Conservation (phyloP, 2,888 invertebrate genomes). For the Corythucha ciliata region DNA sequence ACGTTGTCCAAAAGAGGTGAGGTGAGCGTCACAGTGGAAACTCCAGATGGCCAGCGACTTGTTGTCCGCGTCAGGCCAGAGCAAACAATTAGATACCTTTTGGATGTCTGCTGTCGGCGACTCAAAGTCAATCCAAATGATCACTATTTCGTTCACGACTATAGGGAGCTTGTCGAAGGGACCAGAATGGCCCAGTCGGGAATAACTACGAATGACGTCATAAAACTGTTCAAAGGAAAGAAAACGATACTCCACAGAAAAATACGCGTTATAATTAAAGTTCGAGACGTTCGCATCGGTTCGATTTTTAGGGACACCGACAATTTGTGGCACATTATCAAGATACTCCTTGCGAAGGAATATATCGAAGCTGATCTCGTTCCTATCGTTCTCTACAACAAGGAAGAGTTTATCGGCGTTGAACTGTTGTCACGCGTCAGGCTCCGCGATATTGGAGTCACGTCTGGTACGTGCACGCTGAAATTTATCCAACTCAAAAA, state of each 20-base stretch:
- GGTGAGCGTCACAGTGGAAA: constrained; percentile 12
- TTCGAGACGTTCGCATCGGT: constrained; percentile 17
- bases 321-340: constrained; percentile 19
- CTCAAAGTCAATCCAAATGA: constrained; percentile 6
- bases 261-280: constrained; percentile 11
- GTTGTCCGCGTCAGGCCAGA: constrained; percentile 18
- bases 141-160: constrained; percentile 13
- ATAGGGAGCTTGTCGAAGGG: constrained; percentile 2
- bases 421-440: neutral
- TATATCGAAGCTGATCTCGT: constrained; percentile 15
- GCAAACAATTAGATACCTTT: constrained; percentile 8
- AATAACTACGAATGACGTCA: constrained; percentile 6
- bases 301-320: constrained; percentile 14
- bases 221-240: constrained; percentile 10
- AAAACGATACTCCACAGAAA: neutral
- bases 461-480: constrained; percentile 9
- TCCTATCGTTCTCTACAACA: constrained; percentile 15
- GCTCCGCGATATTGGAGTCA: constrained; percentile 18
- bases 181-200: neutral
- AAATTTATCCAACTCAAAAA: constrained; percentile 19
- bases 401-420: constrained; percentile 18
- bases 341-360: constrained; percentile 1
- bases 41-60: constrained; percentile 6
- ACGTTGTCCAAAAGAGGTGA: too few species aligned
- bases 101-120: constrained; percentile 4